These are phyloP conservation scores for Acronicta alni DNA, from an alignment of 2,888 invertebrate species.

Conservation along the genomic window DNA sequence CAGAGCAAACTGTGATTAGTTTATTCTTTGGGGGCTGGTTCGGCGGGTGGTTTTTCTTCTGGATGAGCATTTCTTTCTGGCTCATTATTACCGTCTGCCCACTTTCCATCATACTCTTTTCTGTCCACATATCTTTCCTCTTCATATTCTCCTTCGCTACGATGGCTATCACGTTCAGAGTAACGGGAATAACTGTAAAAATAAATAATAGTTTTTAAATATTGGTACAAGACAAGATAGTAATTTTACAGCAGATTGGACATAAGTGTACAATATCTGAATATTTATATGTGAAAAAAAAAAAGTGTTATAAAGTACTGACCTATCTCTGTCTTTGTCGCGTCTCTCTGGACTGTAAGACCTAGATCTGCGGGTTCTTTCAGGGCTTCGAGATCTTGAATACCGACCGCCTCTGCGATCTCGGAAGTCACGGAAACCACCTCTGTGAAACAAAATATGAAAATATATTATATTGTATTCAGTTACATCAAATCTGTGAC, in stretches of 20 bases:
- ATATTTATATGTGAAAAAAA: background rate
- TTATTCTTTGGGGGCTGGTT: constrained; percentile 80
- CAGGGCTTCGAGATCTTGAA: constrained; percentile 90
- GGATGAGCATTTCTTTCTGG: constrained; percentile 73
- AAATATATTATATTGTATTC: background rate
- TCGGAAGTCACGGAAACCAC: constrained; percentile 91
- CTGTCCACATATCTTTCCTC: constrained; percentile 89
- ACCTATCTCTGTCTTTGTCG: constrained; percentile 87
- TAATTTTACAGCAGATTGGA: no score
- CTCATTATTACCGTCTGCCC: constrained; percentile 90
- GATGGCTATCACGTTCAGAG: constrained; percentile 84
- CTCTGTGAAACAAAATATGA: constrained; percentile 55
- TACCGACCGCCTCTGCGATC: constrained; percentile 90
- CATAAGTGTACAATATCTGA: no score
- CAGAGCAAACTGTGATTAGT: constrained; percentile 32
- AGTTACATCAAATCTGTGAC: no score
- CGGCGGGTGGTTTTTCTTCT: constrained; percentile 80
- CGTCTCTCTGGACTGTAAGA: constrained; percentile 85
- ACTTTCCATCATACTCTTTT: constrained; percentile 91
- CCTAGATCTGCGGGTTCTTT: constrained; percentile 81
- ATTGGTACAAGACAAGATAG: no score
- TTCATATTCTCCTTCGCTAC: constrained; percentile 88
- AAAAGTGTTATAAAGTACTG: constrained; percentile 18
- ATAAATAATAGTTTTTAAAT: no score
- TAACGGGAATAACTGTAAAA: constrained; percentile 80